These are phyloP conservation scores for Heloderma charlesbogerti DNA, from an alignment of 2,113 vertebrate species.

Conservation along the genomic window DNA sequence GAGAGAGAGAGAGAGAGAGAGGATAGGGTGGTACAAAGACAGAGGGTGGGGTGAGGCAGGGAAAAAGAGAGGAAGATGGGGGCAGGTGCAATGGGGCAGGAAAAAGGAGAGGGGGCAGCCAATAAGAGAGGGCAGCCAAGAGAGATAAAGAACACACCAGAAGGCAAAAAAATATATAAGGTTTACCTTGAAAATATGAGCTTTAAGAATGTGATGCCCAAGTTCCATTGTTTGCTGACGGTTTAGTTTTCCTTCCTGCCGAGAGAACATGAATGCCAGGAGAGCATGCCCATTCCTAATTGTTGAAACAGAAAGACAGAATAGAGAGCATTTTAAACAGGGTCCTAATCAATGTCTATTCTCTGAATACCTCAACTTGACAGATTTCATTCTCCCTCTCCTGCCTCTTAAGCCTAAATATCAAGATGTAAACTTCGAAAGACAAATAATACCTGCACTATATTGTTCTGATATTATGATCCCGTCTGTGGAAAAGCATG, in stretches of 20 bases:
- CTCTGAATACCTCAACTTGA: not conserved
- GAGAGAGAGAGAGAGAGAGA: no score
- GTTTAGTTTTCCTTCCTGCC: constrained; percentile 96
- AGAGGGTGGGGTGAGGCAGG: no score
- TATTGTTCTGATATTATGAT: not conserved
- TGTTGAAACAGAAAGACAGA: constrained; percentile 11
- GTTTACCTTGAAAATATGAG: constrained; percentile 98
- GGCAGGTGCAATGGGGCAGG: no score
- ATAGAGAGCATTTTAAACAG: not conserved
- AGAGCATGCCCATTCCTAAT: constrained; percentile 93
- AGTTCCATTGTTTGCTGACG: constrained; percentile 98
- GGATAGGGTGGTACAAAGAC: no score
- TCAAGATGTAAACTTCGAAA: not conserved
- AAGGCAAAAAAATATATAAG: not conserved
- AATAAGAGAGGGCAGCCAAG: no score
- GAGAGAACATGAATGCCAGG: constrained; percentile 97
- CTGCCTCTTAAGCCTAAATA: not conserved
- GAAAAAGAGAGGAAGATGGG: no score
- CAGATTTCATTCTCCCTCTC: not conserved
- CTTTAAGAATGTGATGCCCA: constrained; percentile 98
- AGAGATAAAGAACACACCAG: not conserved
- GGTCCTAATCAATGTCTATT: not conserved
- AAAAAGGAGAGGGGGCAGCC: no score
- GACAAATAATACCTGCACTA: not conserved
- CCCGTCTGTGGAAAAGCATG: not conserved